Conservation (phyloP, 1,140 invertebrate species). For the Campodea augens region DNA sequence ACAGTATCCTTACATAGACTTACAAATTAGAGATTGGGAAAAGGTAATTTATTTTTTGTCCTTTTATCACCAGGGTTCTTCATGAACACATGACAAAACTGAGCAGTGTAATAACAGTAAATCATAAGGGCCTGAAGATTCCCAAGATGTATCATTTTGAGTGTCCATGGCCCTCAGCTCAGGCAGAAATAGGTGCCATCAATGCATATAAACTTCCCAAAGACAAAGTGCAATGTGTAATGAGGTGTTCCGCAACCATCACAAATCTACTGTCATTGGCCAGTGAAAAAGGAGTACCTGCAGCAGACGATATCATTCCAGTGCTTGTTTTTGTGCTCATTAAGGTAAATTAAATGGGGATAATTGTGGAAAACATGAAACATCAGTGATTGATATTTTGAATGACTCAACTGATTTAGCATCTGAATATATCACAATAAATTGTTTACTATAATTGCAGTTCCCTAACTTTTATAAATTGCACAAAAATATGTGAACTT, state of each 20-base stretch:
- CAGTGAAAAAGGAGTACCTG: constrained; percentile 50
- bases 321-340: constrained; percentile 93
- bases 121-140: constrained; percentile 63
- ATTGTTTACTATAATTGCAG: too few species aligned
- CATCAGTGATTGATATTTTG: too few species aligned
- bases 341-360: too few species aligned
- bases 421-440: too few species aligned
- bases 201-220: constrained; percentile 84
- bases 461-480: too few species aligned
- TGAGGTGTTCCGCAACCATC: constrained; percentile 74
- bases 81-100: constrained; percentile 76
- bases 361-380: too few species aligned
- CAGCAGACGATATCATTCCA: constrained; percentile 92
- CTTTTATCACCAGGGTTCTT: constrained; percentile 47
- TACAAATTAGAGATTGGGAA: too few species aligned
- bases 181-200: constrained; percentile 76
- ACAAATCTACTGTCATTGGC: constrained; percentile 80
- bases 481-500: too few species aligned
- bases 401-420: too few species aligned
- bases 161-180: constrained; percentile 93
- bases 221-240: constrained; percentile 80
- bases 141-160: constrained; percentile 66
- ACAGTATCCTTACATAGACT: too few species aligned
- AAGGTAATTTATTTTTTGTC: constrained; percentile 11
- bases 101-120: constrained; percentile 53